These are phyloP conservation scores for Cisticola juncidis DNA, from an alignment of 2,113 vertebrate species.

Conservation along the genomic window DNA sequence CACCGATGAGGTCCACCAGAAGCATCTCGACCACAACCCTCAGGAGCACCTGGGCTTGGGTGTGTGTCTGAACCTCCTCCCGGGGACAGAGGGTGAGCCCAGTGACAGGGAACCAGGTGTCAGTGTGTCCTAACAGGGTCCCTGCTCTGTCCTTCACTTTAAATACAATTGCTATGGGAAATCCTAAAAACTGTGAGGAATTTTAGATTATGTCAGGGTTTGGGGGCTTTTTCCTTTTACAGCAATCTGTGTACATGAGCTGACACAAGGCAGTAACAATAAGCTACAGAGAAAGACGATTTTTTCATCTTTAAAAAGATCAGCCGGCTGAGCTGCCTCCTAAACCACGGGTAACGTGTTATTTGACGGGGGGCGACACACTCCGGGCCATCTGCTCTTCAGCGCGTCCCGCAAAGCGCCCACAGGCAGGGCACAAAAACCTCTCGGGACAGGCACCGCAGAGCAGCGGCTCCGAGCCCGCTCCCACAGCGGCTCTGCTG, in stretches of 20 bases:
- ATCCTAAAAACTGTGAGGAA: background rate
- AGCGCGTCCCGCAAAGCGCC: background rate
- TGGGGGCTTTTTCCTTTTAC: background rate
- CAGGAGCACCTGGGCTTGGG: background rate
- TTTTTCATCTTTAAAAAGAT: background rate
- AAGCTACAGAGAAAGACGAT: fast-evolving
- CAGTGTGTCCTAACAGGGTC: fast-evolving
- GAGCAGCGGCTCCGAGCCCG: fast-evolving
- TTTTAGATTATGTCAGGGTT: background rate
- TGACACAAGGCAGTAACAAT: background rate
- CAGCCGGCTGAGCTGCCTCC: fast-evolving
- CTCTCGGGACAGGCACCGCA: fast-evolving
- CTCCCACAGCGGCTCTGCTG: no score
- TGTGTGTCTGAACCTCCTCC: background rate
- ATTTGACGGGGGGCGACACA: fast-evolving
- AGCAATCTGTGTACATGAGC: background rate
- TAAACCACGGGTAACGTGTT: fast-evolving
- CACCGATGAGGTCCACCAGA: background rate
- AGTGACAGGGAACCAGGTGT: fast-evolving
- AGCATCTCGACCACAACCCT: no score
- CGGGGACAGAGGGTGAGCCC: fast-evolving
- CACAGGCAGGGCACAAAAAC: fast-evolving
- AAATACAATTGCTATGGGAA: background rate
- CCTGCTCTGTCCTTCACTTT: background rate
- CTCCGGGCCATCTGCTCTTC: background rate